Evolutionary conservation across 53 echinoderm and acorn worm species (phyloP), one percentile per base, ranked within the genome.

Genomic region (Echinometra lucunter): DNA sequence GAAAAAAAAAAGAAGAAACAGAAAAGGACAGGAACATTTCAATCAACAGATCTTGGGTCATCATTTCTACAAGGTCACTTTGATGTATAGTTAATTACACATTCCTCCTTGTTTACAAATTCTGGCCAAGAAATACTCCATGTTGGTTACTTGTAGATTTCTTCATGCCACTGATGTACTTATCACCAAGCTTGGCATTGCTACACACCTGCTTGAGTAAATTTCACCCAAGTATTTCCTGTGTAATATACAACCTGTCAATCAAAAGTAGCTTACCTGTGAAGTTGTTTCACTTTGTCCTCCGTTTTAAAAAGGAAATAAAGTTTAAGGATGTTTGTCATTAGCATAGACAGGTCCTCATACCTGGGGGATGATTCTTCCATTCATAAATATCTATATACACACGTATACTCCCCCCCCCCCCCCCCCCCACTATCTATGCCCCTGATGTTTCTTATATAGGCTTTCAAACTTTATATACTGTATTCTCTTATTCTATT

Each of bases 51-150:
- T n/a, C n/a, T n/a, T n/a, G 15, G 17, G 6, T 37, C 5, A 37
- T 37, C 35, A 74, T 72, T 12, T 72, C 32, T 72, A 34, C 15
- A 53, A 53, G 53, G 1, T 53, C 13, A 53, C 53, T 53, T 53
- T 3, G 13, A 37, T 7, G 8, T 37, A 10, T 13, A 35, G 81
- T 44, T 42, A 6, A 42, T 81, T 21, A 38, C 81, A 81, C 21
- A 44, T 81, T 81, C 81, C 81, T 81, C 81, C 81, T 81, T 81
- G 81, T 81, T 44, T 44, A 81, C 81, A 81, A 35, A 81, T 81
- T 81, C 7, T 23, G 44, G 25, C 44, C 74, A 74, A 4, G 7
- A 81, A 38, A 81, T 44, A 40, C 37, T 78, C 78, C 78, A 13
- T 78, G 78, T 57, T 58, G 92, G 57, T 85, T 66, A 21, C 35